Base-by-base conservation (phyloP, 1,140 invertebrate genomes). In the Drosophila asahinai region DNA sequence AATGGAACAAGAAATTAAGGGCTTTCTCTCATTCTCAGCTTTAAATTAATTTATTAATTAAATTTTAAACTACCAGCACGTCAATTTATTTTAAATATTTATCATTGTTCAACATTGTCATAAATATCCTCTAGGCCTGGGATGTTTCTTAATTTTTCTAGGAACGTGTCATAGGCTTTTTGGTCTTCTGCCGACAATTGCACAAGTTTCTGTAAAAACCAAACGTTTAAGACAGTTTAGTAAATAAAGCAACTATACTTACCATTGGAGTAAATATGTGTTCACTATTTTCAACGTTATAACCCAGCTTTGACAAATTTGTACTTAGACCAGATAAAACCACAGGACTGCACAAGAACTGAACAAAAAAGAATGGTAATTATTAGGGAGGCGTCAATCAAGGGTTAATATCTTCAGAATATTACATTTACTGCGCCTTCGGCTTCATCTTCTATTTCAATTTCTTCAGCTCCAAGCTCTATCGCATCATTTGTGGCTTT, bases 401-500 rank as follows among this genome's bases (percentile, higher is more conserved):
- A 22, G 3, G 7, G 19, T 38, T 5, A 2, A 22, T 55, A 54
- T 25, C n/a, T 0, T 43, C 8, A 12, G 14, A 9, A 57, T 40
- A 93, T 65, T 92, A 94, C 94, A 90, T 93, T 90, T 0, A 94
- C 83, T 54, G 61, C 75, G 68, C 93, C 92, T 38, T 64, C 76
- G 36, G 93, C 83, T 25, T 93, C 81, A 11, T 94, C 86, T 25
- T 94, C 74, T 42, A 94, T 40, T 91, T 94, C 92, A 3, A 96
- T 95, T 59, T 96, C 95, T 84, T 96, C 95, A 2, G 95, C 95
- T 5, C 94, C 95, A 45, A 93, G 82, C 68, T 94, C 92, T 71
- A 96, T 96, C 0, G 95, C 96, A 93, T 95, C 94, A 33, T 96
- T 95, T 11, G 94, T 94, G 14, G 94, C 95, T 43, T 89, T 80